Evolutionary conservation across 2,113 vertebrate genomes (phyloP).

Genomic region (Thalassarche chlororhynchos): DNA sequence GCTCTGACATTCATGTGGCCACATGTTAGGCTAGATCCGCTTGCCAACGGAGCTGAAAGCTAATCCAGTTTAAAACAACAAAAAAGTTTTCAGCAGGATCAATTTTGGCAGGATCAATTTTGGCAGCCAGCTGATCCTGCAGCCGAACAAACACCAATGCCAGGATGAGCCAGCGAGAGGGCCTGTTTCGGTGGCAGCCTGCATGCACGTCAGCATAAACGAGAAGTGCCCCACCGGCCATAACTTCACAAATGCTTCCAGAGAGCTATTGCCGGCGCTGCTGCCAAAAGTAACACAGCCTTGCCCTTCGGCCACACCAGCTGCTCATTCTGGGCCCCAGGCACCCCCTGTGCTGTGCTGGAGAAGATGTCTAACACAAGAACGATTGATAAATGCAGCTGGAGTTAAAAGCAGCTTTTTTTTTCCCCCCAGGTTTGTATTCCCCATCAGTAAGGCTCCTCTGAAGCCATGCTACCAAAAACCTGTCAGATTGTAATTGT

Average conservation of each 20-base stretch:
- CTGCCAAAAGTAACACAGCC: constrained; percentile 60
- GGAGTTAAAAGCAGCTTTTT: not conserved
- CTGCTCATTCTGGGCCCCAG: constrained; percentile 23
- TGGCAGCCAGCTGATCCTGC: not conserved
- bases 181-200: not conserved
- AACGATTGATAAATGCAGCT: not conserved
- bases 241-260: constrained; percentile 34
- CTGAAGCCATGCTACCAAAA: not conserved
- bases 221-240: not conserved
- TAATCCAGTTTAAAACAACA: not conserved
- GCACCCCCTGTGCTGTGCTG: not conserved
- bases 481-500: not conserved
- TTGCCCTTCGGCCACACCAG: constrained; percentile 36
- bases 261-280: not conserved
- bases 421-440: not conserved
- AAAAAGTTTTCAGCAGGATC: no score
- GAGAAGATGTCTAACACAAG: not conserved
- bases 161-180: not conserved
- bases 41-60: constrained; percentile 38
- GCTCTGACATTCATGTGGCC: not conserved
- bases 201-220: constrained; percentile 24
- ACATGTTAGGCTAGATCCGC: not conserved
- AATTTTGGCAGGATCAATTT: not conserved
- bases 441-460: not conserved
- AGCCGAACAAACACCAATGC: not conserved